Conservation (phyloP, 2,797 vertebrate genomes). For the Dromococcyx pavoninus region DNA sequence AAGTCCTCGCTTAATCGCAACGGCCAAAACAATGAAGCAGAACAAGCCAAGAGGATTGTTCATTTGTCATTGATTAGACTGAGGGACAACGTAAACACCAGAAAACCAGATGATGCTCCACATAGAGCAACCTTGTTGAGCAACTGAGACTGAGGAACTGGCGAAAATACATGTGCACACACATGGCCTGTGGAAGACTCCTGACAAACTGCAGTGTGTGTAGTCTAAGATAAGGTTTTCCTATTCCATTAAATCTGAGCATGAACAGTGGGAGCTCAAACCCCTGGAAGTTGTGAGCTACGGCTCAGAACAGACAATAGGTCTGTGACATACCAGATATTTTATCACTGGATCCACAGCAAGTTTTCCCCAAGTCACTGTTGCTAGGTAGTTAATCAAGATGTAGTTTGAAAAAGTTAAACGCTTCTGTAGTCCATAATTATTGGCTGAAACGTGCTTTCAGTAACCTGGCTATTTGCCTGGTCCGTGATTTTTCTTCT, state of each 20-base stretch:
- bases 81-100: neutral
- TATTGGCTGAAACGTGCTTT: neutral
- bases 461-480: conserved; percentile 36
- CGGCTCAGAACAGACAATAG: neutral
- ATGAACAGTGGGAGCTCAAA: neutral
- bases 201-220: neutral
- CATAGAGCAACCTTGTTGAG: neutral
- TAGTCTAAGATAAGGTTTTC: neutral
- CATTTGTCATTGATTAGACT: neutral
- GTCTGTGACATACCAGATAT: neutral
- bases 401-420: neutral
- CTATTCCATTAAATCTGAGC: neutral
- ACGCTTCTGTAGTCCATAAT: neutral
- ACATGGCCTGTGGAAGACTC: neutral
- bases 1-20: neutral
- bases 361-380: neutral
- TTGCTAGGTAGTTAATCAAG: conserved; percentile 44
- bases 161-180: neutral
- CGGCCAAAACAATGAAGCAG: neutral
- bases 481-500: neutral
- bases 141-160: neutral
- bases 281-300: neutral
- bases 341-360: neutral
- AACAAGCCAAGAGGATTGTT: neutral
- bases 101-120: neutral